Evolutionary conservation across 1,140 invertebrate genomes (phyloP).

Genomic region (Paralvinella palmiformis): DNA sequence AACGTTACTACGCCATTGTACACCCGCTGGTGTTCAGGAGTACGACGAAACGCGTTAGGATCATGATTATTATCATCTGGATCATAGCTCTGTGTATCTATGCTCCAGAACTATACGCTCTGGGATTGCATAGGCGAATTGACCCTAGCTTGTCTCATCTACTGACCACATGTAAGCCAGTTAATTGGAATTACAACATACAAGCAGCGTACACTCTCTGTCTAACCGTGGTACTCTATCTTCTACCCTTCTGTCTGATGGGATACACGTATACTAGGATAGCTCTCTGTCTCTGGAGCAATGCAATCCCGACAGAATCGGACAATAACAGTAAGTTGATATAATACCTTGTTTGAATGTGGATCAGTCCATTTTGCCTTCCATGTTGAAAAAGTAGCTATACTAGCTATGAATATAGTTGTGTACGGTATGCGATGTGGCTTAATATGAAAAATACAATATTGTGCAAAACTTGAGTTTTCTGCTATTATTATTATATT

Average conservation of each 20-base stretch:
- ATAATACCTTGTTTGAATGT: no score
- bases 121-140: constrained; percentile 23
- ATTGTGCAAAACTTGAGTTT: no score
- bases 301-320: background rate
- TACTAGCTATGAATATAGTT: no score
- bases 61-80: constrained; percentile 78
- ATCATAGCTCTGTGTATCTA: constrained; percentile 62
- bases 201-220: constrained; percentile 62
- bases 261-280: constrained; percentile 77
- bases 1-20: constrained; percentile 90
- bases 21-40: constrained; percentile 72
- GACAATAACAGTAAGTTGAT: no score
- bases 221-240: constrained; percentile 67
- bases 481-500: no score
- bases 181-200: constrained; percentile 28
- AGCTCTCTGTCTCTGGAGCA: constrained; percentile 48
- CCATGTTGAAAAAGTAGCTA: no score
- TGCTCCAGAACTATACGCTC: constrained; percentile 36
- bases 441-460: no score
- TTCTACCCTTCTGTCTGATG: constrained; percentile 73
- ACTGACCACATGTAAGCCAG: constrained; percentile 31
- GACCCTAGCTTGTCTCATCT: constrained; percentile 9
- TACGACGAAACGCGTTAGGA: constrained; percentile 70
- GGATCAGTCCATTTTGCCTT: no score
- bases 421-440: no score